Evolutionary conservation across 2,113 vertebrate species (phyloP).

Genomic region (Hypocryptadius cinnamomeus): DNA sequence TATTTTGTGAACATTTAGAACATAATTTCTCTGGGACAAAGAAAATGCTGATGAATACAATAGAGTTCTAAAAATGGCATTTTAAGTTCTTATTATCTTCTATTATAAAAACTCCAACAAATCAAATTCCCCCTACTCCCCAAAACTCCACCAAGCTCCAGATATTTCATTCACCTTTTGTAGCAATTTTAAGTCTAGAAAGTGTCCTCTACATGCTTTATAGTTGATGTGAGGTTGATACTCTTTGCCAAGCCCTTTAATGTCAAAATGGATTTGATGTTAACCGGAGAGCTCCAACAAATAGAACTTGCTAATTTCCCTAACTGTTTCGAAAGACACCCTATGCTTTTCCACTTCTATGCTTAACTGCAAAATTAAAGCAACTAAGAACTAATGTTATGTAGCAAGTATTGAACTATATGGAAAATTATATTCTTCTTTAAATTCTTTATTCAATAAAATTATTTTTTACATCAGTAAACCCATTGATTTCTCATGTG

Average conservation of each 20-base stretch:
- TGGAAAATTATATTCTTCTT: not conserved
- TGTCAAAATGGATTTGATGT: not conserved
- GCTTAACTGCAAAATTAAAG: not conserved
- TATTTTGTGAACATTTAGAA: not conserved
- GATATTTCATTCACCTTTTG: not conserved
- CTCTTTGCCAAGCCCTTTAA: not conserved
- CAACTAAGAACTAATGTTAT: not conserved
- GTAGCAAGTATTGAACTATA: not conserved
- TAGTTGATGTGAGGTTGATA: not conserved
- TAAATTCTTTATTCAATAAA: not conserved
- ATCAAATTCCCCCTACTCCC: not conserved
- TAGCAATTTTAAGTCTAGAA: not conserved
- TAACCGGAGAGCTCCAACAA: not conserved
- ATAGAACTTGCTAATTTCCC: not conserved
- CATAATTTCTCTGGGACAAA: not conserved
- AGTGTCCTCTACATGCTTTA: not conserved
- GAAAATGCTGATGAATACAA: not conserved
- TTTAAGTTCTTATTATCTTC: not conserved
- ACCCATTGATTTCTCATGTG: not conserved
- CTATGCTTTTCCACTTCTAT: not conserved
- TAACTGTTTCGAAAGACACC: not conserved
- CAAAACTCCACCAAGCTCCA: not conserved
- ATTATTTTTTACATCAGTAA: not conserved
- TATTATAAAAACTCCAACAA: not conserved
- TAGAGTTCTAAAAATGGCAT: not conserved